Evolutionary conservation across 30 jellyfish, hydroid and myxozoan genomes (phyloP).

Genomic region (Aurelia sp.): DNA sequence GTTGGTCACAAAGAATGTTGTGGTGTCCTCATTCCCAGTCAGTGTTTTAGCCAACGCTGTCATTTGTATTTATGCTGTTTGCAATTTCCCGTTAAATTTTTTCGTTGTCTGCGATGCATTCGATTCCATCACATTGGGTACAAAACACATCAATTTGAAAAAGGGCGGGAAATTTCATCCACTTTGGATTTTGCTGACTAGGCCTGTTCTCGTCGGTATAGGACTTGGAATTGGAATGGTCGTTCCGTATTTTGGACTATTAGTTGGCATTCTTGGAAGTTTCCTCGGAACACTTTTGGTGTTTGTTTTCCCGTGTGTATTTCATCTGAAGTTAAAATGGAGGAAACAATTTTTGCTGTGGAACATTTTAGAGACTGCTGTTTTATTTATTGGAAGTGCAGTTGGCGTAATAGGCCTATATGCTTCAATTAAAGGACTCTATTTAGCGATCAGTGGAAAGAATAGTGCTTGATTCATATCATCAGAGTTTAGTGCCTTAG

Average conservation of each 20-base stretch:
- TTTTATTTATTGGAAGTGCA: slow-evolving; percentile 43
- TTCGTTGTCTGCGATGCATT: slow-evolving; percentile 71
- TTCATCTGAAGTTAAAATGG: slow-evolving; percentile 80
- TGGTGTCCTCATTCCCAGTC: slow-evolving; percentile 29
- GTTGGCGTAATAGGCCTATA: slow-evolving; percentile 66
- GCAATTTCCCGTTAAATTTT: slow-evolving; percentile 58
- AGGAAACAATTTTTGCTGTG: neutral
- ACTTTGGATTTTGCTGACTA: slow-evolving; percentile 68
- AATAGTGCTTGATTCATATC: no score
- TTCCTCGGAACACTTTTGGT: slow-evolving; percentile 69
- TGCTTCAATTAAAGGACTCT: slow-evolving; percentile 59
- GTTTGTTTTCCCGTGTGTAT: slow-evolving; percentile 54
- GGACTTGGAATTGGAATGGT: slow-evolving; percentile 55
- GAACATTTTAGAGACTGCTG: slow-evolving; percentile 22
- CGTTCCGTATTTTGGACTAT: slow-evolving; percentile 77
- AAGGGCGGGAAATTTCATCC: slow-evolving; percentile 61
- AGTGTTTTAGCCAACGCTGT: slow-evolving; percentile 45
- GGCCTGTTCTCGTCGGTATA: slow-evolving; percentile 54
- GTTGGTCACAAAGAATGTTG: slow-evolving; percentile 54
- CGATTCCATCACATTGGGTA: slow-evolving; percentile 60
- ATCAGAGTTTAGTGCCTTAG: no score
- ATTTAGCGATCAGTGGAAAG: slow-evolving; percentile 17
- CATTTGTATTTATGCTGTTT: slow-evolving; percentile 29
- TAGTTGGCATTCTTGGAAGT: slow-evolving; percentile 74
- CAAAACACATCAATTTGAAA: slow-evolving; percentile 20